Evolutionary conservation across 2,113 vertebrate species (phyloP).

Genomic region (Ciconia stormi): DNA sequence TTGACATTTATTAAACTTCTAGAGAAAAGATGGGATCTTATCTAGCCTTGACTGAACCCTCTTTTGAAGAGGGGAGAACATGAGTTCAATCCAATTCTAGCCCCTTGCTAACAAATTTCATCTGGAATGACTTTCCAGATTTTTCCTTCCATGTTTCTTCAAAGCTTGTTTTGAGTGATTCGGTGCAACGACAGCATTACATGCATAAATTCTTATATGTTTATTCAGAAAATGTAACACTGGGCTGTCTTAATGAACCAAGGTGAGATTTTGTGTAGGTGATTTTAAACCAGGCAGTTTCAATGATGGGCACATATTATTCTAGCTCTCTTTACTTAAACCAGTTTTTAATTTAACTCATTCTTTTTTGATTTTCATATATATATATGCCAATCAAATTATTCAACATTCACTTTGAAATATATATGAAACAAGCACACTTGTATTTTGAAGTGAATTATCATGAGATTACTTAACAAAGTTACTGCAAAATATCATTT

Average conservation of each 20-base stretch:
- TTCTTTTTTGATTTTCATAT: background rate
- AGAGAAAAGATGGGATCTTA: background rate
- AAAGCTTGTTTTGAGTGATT: background rate
- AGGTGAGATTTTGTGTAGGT: background rate
- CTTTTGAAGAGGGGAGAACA: background rate
- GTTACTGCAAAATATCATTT: background rate
- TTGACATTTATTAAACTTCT: background rate
- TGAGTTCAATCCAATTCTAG: background rate
- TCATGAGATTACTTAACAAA: background rate
- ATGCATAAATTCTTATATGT: background rate
- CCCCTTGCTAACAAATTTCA: background rate
- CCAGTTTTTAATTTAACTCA: background rate
- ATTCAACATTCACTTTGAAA: background rate
- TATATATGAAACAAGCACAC: background rate
- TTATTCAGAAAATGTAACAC: background rate
- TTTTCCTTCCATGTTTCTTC: background rate
- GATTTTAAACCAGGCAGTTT: background rate
- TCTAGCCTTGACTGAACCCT: background rate
- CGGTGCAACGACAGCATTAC: background rate
- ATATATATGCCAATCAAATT: background rate
- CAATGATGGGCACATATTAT: background rate
- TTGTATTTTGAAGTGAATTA: background rate
- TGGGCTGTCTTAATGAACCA: background rate
- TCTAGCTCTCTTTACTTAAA: background rate
- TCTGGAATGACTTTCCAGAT: background rate